phyloP scores from a whole-genome alignment of 2,888 invertebrate species.

The Chalcis sispes region DNA sequence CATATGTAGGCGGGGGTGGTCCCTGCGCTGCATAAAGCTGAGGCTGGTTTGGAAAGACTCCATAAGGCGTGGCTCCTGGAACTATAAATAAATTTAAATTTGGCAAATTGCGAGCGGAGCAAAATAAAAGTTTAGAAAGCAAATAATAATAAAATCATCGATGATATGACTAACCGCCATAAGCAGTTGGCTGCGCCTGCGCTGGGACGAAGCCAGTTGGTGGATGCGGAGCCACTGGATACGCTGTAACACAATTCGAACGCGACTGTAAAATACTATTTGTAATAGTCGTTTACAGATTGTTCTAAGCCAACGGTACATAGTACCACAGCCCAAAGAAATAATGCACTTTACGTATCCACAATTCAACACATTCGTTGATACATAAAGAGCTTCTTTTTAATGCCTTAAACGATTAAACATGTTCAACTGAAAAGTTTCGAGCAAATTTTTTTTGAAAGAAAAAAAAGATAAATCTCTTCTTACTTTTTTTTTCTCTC shows the following conservation, averaged over 20 bases:
- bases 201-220: conserved; percentile 75
- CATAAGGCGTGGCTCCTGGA: conserved; percentile 81
- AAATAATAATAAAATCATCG: no score
- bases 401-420: conserved; percentile 50
- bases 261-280: conserved; percentile 39
- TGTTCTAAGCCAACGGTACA: conserved; percentile 71
- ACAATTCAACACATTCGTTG: conserved; percentile 25
- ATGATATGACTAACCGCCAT: conserved; percentile 69
- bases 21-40: conserved; percentile 84
- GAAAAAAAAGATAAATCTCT: conserved; percentile 33
- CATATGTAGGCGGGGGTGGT: conserved; percentile 80
- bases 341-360: conserved; percentile 50
- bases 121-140: no score
- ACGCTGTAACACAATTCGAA: conserved; percentile 73
- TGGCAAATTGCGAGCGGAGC: no score
- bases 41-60: conserved; percentile 78
- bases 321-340: conserved; percentile 71
- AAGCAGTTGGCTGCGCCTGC: conserved; percentile 73
- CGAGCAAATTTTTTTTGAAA: conserved; percentile 29
- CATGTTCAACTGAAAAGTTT: conserved; percentile 49
- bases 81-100: conserved; percentile 74
- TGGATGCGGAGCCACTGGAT: conserved; percentile 75
- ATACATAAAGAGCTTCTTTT: conserved; percentile 44
- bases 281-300: conserved; percentile 53
- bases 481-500: no score